Percentiles rank a stretch among this genome's conserved stretches.
phyloP scores from a whole-genome alignment of 2,113 vertebrate species.

The Sprattus sprattus region DNA sequence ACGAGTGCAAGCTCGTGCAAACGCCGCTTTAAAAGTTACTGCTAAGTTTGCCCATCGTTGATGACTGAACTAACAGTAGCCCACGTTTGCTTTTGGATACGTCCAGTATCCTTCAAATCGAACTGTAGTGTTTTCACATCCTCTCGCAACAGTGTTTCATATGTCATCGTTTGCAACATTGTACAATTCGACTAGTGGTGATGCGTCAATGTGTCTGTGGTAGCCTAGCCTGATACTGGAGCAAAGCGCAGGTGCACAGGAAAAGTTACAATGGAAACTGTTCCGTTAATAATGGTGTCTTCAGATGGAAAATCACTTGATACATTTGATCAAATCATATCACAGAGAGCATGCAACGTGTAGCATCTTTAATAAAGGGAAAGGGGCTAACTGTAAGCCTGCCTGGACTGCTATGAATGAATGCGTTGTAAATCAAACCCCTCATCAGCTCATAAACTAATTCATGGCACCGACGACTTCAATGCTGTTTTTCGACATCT shows the following conservation, averaged over 20 bases:
- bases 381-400: not conserved
- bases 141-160: not conserved
- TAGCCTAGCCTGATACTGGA: not conserved
- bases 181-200: not conserved
- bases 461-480: not conserved
- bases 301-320: not conserved
- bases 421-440: not conserved
- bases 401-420: not conserved
- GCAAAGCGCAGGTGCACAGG: not conserved
- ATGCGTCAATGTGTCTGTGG: not conserved
- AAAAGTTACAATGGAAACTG: conserved; percentile 5
- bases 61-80: not conserved
- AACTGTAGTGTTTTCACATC: not conserved
- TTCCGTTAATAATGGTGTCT: not conserved
- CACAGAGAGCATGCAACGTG: not conserved
- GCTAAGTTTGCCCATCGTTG: conserved; percentile 33
- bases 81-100: not conserved
- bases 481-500: not conserved
- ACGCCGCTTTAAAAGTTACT: conserved; percentile 46
- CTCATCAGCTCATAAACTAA: not conserved
- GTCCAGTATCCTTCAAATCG: not conserved
- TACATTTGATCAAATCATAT: conserved; percentile 41
- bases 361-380: not conserved
- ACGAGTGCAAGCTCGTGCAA: conserved; percentile 32
- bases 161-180: not conserved